phyloP scores from a whole-genome alignment of 2,113 vertebrate species.

The Bothrops jararaca region DNA sequence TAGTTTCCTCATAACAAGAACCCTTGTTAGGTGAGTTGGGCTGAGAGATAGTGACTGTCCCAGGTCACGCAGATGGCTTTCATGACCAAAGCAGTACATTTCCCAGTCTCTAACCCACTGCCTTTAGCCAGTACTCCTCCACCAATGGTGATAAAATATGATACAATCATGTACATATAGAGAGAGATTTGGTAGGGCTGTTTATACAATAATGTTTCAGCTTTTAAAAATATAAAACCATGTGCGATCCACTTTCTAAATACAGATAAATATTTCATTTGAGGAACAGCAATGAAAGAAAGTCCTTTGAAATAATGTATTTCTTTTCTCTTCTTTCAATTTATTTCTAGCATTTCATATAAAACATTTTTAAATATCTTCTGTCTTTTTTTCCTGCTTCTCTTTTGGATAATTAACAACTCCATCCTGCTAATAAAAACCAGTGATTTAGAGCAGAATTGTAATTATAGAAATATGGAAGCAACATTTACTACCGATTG shows the following conservation, averaged over 20 bases:
- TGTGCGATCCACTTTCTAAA: not conserved
- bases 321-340: not conserved
- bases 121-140: not conserved
- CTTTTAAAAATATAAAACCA: not conserved
- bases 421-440: not conserved
- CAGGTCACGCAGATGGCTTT: not conserved
- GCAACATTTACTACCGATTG: not conserved
- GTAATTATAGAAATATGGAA: conserved; percentile 3
- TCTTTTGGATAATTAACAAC: conserved; percentile 8
- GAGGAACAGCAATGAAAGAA: not conserved
- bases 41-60: not conserved
- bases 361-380: conserved; percentile 20
- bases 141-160: not conserved
- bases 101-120: not conserved
- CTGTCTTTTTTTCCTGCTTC: conserved; percentile 23
- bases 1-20: not conserved
- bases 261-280: not conserved
- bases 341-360: not conserved
- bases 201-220: not conserved
- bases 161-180: not conserved
- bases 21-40: not conserved
- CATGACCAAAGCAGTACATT: not conserved
- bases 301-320: not conserved
- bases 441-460: not conserved
- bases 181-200: not conserved